Conservation (phyloP, 1,140 invertebrate genomes). For the Epicauta chinensis region DNA sequence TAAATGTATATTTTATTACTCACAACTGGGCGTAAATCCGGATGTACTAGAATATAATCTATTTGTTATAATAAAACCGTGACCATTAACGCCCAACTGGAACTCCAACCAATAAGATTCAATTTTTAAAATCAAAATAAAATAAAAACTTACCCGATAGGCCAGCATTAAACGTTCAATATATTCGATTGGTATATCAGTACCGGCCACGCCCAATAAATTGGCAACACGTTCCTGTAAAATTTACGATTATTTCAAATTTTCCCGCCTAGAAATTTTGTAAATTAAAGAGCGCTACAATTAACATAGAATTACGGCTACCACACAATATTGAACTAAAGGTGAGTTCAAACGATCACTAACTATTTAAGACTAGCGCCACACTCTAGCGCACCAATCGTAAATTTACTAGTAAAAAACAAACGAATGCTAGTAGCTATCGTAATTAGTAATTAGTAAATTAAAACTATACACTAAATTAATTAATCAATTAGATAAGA, state of each 20-base stretch:
- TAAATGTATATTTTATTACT: slow-evolving; percentile 20
- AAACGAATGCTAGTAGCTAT: no score
- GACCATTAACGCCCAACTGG: slow-evolving; percentile 67
- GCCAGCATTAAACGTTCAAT: slow-evolving; percentile 83
- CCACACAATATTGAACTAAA: no score
- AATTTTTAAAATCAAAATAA: slow-evolving; percentile 2
- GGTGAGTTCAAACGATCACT: no score
- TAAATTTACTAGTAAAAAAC: no score
- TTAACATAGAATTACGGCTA: no score
- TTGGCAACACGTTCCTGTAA: slow-evolving; percentile 81
- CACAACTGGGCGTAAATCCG: slow-evolving; percentile 48
- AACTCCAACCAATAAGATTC: slow-evolving; percentile 15
- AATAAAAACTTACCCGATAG: slow-evolving; percentile 63
- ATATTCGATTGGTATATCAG: slow-evolving; percentile 86
- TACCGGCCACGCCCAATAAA: slow-evolving; percentile 89
- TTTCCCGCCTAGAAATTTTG: no score
- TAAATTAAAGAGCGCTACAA: no score
- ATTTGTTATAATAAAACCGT: slow-evolving; percentile 66
- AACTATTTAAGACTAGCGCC: no score
- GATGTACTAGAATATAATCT: slow-evolving; percentile 61
- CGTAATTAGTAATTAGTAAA: no score
- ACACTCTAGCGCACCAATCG: no score
- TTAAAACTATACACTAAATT: no score
- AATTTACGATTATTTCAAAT: not conserved
- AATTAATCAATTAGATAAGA: no score